Evolutionary conservation across 1,140 invertebrate genomes (phyloP), one percentile per base, ranked within the genome.

Genomic region (Hermetia illucens): DNA sequence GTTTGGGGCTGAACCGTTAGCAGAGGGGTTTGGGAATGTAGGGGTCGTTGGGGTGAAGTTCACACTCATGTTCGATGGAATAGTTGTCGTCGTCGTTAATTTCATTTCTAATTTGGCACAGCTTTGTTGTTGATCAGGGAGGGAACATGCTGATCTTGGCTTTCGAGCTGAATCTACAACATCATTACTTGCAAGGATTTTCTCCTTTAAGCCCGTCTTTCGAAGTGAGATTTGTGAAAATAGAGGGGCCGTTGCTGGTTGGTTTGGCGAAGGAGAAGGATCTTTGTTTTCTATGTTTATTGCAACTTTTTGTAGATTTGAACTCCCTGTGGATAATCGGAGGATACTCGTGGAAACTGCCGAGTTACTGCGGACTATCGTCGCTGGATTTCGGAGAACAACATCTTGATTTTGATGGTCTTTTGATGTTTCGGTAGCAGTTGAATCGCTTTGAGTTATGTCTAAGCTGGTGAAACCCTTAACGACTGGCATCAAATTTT

Each of bases 181-280:
- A 34, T 49, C 48, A 41, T 55, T 52, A 18, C 41, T 44, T 36
- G 51, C 54, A 36, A 59, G 35, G 45, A 59, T 59, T 35, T 53
- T 55, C 35, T 59, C 56, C 40, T 59, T 59, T 22, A 59, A 49
- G 5, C 56, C 56, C 1, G 56, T 59, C 21, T 55, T 52, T 1
- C 56, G 42, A 22, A 59, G 29, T 0, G 56, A n/a, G n/a, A n/a
- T n/a, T n/a, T n/a, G n/a, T n/a, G n/a, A n/a, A n/a, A n/a, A n/a
- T n/a, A n/a, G n/a, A n/a, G n/a, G n/a, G n/a, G n/a, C n/a, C n/a
- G n/a, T n/a, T n/a, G n/a, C n/a, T n/a, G n/a, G n/a, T n/a, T n/a
- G n/a, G n/a, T n/a, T n/a, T n/a, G n/a, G n/a, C n/a, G n/a, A n/a
- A n/a, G n/a, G n/a, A n/a, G n/a, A n/a, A n/a, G n/a, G n/a, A n/a